A percentile compares a stretch with the other conserved stretches of the same genome.
Conservation (phyloP, 2,888 invertebrate species). For the Steinernema scapterisci region DNA sequence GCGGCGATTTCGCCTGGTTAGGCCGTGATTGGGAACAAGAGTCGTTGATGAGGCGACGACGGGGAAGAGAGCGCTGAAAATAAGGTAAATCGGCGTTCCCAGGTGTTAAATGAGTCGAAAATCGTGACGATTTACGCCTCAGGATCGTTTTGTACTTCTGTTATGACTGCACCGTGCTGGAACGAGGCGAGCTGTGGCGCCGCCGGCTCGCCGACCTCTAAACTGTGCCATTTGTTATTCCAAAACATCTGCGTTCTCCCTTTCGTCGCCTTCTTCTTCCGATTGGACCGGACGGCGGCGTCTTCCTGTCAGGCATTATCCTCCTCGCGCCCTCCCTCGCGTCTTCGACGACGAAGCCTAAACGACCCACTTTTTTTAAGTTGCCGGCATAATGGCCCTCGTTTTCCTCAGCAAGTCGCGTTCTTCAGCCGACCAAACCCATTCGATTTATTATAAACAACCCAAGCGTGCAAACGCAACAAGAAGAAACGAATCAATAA, state of each 20-base stretch:
- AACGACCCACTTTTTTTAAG: neutral
- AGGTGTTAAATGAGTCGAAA: neutral
- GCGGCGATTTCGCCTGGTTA: slow-evolving; percentile 12
- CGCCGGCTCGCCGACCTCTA: slow-evolving; percentile 11
- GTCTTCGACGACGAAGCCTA: neutral
- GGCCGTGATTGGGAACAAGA: slow-evolving; percentile 11
- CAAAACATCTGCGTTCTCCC: slow-evolving; percentile 6
- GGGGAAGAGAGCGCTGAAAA: neutral
- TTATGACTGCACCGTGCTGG: neutral
- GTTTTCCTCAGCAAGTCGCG: neutral
- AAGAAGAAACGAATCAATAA: slow-evolving; percentile 5
- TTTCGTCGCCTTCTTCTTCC: neutral
- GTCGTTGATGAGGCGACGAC: neutral
- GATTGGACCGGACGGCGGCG: neutral
- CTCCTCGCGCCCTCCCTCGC: neutral
- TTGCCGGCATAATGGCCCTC: neutral
- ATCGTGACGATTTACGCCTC: neutral
- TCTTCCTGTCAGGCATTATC: neutral
- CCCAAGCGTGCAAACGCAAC: slow-evolving; percentile 22
- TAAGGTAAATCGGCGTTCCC: neutral
- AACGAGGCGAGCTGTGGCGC: neutral
- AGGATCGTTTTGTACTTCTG: slow-evolving; percentile 11
- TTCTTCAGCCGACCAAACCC: neutral
- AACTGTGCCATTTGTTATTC: neutral
- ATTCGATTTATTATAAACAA: neutral